Conservation (phyloP, 2,797 vertebrate genomes). For the Danio aesculapii region DNA sequence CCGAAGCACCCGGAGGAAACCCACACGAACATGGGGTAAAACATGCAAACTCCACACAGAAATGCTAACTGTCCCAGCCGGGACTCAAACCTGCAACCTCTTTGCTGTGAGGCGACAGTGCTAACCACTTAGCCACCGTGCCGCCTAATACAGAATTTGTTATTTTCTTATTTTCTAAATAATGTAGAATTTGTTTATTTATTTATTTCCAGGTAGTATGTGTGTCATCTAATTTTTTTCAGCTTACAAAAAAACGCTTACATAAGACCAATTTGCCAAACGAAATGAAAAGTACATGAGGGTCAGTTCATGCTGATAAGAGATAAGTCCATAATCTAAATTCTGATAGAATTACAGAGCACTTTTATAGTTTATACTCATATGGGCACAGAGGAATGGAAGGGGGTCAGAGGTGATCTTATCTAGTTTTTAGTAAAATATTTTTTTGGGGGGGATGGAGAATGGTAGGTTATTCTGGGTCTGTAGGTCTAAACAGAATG, state of each 20-base stretch:
- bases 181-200: too few species aligned
- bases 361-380: conserved; percentile 17
- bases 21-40: too few species aligned
- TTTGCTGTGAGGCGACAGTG: too few species aligned
- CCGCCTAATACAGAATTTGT: too few species aligned
- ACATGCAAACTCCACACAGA: too few species aligned
- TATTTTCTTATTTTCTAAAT: too few species aligned
- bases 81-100: too few species aligned
- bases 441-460: neutral
- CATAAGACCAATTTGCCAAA: conserved; percentile 23
- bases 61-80: too few species aligned
- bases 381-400: neutral
- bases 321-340: conserved; percentile 15
- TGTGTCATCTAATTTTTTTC: too few species aligned
- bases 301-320: conserved; percentile 9
- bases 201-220: too few species aligned
- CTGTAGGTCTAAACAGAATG: conserved; percentile 10
- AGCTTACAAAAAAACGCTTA: neutral
- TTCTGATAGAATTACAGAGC: conserved; percentile 2
- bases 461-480: conserved; percentile 11
- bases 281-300: neutral
- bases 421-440: conserved; percentile 22
- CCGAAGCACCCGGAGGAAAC: too few species aligned
- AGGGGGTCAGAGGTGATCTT: conserved; percentile 3
- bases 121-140: too few species aligned